Evolutionary conservation across 2,113 vertebrate genomes (phyloP).

Genomic region (Oryzias curvinotus): DNA sequence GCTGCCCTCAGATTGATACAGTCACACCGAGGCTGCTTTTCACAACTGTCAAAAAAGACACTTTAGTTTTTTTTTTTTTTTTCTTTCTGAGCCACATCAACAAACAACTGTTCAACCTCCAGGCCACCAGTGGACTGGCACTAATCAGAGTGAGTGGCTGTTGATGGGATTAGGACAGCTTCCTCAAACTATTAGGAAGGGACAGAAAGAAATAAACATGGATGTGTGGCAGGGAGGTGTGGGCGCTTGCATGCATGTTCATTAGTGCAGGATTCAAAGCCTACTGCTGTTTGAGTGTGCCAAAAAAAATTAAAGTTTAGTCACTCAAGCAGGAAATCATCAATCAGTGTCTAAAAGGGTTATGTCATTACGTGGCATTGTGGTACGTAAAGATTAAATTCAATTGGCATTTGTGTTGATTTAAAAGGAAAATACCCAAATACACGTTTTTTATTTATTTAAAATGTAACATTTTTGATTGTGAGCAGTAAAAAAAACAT

Average conservation of each 20-base stretch:
- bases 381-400: constrained; percentile 7
- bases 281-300: constrained; percentile 39
- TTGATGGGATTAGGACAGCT: constrained; percentile 81
- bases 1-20: constrained; percentile 56
- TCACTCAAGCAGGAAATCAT: constrained; percentile 56
- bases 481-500: too few species aligned
- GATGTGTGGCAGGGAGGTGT: constrained; percentile 58
- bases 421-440: background rate
- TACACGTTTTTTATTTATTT: too few species aligned
- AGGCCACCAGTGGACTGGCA: constrained; percentile 66
- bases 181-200: constrained; percentile 87
- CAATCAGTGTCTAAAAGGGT: constrained; percentile 42
- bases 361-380: constrained; percentile 14
- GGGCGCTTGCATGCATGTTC: constrained; percentile 50
- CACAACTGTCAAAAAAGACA: constrained; percentile 29
- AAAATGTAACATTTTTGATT: too few species aligned
- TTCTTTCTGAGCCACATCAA: constrained; percentile 63
- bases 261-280: constrained; percentile 57
- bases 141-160: constrained; percentile 76
- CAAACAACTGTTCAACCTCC: constrained; percentile 67
- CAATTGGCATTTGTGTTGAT: background rate
- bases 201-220: constrained; percentile 82
- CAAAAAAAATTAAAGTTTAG: constrained; percentile 54
- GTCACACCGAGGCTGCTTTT: constrained; percentile 32
- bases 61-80: constrained; percentile 54